A percentile compares a stretch with the other conserved stretches of the same genome.
Conservation (phyloP, 2,113 vertebrate species). For the Aleadryas rufinucha region DNA sequence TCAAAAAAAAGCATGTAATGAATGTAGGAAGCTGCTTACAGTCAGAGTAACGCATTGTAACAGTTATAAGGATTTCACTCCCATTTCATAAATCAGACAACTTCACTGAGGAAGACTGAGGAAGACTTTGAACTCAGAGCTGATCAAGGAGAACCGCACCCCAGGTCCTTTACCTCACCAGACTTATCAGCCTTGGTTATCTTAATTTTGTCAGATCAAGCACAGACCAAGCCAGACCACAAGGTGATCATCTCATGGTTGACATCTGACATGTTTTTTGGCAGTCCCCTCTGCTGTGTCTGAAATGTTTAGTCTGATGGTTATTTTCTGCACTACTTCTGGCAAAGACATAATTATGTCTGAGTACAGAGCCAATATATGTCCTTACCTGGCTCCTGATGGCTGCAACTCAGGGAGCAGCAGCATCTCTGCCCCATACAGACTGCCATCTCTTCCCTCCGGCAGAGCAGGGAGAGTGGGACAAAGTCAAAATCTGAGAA, state of each 20-base stretch:
- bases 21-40: background rate
- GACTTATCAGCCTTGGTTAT: background rate
- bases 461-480: background rate
- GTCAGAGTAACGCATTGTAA: rapidly evolving
- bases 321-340: background rate
- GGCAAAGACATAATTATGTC: background rate
- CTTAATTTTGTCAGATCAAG: background rate
- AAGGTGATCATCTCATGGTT: background rate
- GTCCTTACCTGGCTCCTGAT: background rate
- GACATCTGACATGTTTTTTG: background rate
- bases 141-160: background rate
- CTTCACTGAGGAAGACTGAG: background rate
- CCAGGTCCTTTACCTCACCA: background rate
- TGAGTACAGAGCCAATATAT: background rate
- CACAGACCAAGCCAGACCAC: background rate
- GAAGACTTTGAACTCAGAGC: background rate
- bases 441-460: background rate
- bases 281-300: background rate
- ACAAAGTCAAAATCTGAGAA: background rate
- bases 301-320: background rate
- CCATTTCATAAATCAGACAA: background rate
- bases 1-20: background rate
- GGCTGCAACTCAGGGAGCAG: background rate
- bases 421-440: background rate
- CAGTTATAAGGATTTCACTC: background rate